Evolutionary conservation across 1,140 invertebrate genomes (phyloP).

Genomic region (Plutomurus gul): DNA sequence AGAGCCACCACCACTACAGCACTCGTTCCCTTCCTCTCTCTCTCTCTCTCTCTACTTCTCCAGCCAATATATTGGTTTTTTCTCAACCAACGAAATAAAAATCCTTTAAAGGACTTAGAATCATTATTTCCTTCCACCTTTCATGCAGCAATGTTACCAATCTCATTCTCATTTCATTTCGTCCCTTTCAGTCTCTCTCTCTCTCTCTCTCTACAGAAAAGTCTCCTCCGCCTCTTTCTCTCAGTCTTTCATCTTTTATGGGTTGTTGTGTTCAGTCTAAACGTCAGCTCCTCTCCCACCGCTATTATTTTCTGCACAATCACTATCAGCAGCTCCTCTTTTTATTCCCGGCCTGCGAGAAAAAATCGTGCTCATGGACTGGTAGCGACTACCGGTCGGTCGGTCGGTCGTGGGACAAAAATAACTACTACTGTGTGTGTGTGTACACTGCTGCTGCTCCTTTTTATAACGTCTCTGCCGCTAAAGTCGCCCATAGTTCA

Average conservation of each 20-base stretch:
- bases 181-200: not conserved
- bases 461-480: too few species aligned
- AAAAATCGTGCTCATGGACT: too few species aligned
- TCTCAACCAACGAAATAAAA: constrained; percentile 1
- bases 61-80: not conserved
- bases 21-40: not conserved
- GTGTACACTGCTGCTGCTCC: too few species aligned
- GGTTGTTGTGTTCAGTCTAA: not conserved
- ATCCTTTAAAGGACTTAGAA: constrained; percentile 25
- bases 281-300: not conserved
- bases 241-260: constrained; percentile 5
- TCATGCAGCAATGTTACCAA: constrained; percentile 1
- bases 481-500: too few species aligned
- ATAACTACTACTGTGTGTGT: too few species aligned
- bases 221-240: not conserved
- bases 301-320: constrained; percentile 1
- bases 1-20: not conserved
- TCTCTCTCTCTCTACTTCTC: not conserved
- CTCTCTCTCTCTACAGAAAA: not conserved
- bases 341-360: too few species aligned
- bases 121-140: constrained; percentile 37
- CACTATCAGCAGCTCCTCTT: not conserved
- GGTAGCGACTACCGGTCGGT: too few species aligned
- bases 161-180: constrained; percentile 1
- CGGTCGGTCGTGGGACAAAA: too few species aligned